Conservation (phyloP, 2,113 vertebrate genomes). For the Lagenorhynchus albirostris region DNA sequence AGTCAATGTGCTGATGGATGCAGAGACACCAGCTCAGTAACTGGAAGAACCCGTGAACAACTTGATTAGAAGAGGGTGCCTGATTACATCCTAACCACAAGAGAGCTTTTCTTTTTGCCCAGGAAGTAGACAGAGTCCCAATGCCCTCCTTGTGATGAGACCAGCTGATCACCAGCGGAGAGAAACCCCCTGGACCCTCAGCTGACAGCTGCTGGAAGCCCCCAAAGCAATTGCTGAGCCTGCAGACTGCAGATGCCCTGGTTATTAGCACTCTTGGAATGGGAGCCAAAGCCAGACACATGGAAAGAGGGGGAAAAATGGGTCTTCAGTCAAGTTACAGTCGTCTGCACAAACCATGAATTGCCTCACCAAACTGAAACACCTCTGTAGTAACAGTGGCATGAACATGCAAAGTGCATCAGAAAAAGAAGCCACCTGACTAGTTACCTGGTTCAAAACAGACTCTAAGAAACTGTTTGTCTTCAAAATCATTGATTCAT, state of each 20-base stretch:
- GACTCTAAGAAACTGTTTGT: neutral
- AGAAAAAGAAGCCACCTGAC: neutral
- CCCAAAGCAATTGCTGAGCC: constrained; percentile 5
- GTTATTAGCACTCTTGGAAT: neutral
- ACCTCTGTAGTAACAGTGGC: neutral
- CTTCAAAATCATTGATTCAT: neutral
- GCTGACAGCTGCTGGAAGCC: constrained; percentile 58
- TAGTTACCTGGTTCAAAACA: neutral
- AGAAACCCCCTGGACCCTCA: neutral
- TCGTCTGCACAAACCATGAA: neutral
- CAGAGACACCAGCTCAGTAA: neutral
- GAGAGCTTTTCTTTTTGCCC: constrained; percentile 44
- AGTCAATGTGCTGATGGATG: constrained; percentile 3
- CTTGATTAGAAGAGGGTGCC: constrained; percentile 50
- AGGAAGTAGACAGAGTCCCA: constrained; percentile 54
- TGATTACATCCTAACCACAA: constrained; percentile 56
- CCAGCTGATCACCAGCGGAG: constrained; percentile 37
- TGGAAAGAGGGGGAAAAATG: neutral
- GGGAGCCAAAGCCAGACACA: neutral
- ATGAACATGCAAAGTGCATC: neutral
- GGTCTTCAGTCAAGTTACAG: neutral
- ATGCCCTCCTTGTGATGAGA: constrained; percentile 22
- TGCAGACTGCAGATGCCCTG: constrained; percentile 14
- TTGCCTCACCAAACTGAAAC: neutral
- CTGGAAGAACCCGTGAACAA: neutral